These are phyloP conservation scores for Tachypleus tridentatus DNA, from an alignment of 1,140 invertebrate species.

Conservation along the genomic window DNA sequence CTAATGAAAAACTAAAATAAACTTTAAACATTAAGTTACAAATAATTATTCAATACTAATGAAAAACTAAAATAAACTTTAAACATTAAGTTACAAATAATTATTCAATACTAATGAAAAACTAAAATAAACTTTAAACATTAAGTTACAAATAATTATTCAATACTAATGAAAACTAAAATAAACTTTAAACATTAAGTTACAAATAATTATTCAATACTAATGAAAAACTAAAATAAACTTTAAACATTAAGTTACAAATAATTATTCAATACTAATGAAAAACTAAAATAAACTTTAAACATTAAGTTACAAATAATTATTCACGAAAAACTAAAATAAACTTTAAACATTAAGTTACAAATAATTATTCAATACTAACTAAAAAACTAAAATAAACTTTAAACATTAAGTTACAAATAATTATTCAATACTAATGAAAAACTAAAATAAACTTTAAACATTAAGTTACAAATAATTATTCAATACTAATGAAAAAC, in stretches of 20 bases:
- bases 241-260: background rate
- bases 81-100: background rate
- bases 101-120: background rate
- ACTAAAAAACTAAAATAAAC: too few species aligned
- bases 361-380: background rate
- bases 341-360: background rate
- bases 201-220: background rate
- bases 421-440: background rate
- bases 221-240: too few species aligned
- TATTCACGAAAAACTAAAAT: background rate
- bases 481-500: background rate
- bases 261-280: background rate
- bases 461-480: conserved; percentile 1
- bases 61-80: too few species aligned
- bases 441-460: too few species aligned
- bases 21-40: background rate
- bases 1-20: too few species aligned
- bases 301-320: conserved; percentile 1
- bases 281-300: too few species aligned
- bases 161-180: background rate
- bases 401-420: background rate
- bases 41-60: background rate
- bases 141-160: background rate
- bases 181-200: background rate
- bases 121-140: background rate